Evolutionary conservation across 2,888 invertebrate genomes (phyloP).

Genomic region (Drosophila parthenogenetica): DNA sequence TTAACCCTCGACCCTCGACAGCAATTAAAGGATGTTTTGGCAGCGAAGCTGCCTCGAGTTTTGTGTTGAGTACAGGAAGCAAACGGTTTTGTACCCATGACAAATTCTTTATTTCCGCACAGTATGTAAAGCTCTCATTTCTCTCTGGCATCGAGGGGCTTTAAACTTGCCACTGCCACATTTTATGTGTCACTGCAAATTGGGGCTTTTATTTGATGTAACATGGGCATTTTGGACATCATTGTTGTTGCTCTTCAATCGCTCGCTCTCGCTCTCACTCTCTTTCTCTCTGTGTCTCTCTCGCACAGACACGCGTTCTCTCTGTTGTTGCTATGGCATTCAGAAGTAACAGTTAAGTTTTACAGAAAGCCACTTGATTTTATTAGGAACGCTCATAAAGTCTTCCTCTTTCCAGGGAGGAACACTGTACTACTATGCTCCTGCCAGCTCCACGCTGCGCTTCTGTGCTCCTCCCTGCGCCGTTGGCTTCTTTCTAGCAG

Average conservation of each 20-base stretch:
- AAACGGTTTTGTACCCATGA: conserved; percentile 13
- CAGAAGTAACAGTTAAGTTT: conserved; percentile 70
- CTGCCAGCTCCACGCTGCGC: too few species aligned
- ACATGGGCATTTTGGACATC: conserved; percentile 55
- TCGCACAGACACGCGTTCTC: conserved; percentile 1
- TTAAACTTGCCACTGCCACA: conserved; percentile 55
- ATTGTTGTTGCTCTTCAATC: conserved; percentile 25
- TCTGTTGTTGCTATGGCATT: conserved; percentile 27
- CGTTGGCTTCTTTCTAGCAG: too few species aligned
- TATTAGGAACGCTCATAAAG: conserved; percentile 73
- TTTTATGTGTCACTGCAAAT: conserved; percentile 55
- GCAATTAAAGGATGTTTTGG: conserved; percentile 41
- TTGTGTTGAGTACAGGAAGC: conserved; percentile 30
- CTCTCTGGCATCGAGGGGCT: conserved; percentile 10
- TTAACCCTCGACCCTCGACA: conserved; percentile 21
- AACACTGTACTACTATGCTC: too few species aligned
- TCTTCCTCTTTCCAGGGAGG: conserved; percentile 42
- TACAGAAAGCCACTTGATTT: conserved; percentile 76
- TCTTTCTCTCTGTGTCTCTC: background rate
- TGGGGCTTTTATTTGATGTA: conserved; percentile 67
- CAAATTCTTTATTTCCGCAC: conserved; percentile 37
- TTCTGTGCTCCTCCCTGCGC: too few species aligned
- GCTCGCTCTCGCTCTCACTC: conserved; percentile 3
- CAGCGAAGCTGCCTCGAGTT: conserved; percentile 11
- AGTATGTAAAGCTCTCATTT: conserved; percentile 7